A percentile compares a stretch with the other conserved stretches of the same genome.
Evolutionary conservation across 2,113 vertebrate species (phyloP).

Genomic region (Vombatus ursinus): DNA sequence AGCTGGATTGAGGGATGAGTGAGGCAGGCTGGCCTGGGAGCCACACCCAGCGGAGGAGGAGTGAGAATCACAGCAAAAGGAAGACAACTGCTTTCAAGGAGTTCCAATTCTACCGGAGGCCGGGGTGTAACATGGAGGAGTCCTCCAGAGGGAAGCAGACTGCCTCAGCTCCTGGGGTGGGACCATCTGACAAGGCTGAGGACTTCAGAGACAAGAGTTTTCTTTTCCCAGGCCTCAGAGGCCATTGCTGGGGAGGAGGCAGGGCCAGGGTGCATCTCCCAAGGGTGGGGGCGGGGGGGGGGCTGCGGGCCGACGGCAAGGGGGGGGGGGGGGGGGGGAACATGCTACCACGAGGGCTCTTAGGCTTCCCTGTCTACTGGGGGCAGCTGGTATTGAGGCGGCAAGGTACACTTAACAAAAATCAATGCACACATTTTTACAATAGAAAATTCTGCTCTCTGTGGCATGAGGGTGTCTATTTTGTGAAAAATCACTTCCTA

Average conservation of each 20-base stretch:
- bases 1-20: too few species aligned
- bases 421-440: background rate
- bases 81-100: too few species aligned
- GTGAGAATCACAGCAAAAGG: too few species aligned
- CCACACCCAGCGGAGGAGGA: background rate
- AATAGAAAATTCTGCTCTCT: background rate
- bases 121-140: too few species aligned
- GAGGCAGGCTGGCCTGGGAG: background rate
- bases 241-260: background rate
- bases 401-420: background rate
- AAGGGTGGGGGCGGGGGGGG: too few species aligned
- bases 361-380: background rate
- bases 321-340: too few species aligned
- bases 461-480: background rate
- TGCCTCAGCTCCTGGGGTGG: rapidly evolving
- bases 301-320: too few species aligned
- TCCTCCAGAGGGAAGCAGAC: too few species aligned
- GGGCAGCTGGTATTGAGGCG: background rate
- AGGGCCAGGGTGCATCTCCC: too few species aligned
- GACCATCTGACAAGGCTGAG: too few species aligned
- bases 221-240: background rate
- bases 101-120: too few species aligned
- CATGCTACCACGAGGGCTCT: too few species aligned
- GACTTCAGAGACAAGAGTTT: background rate
- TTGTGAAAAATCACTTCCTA: background rate